Base-by-base conservation (phyloP, 2,113 vertebrate species). In the western clawed frog (Xenopus tropicalis) region DNA sequence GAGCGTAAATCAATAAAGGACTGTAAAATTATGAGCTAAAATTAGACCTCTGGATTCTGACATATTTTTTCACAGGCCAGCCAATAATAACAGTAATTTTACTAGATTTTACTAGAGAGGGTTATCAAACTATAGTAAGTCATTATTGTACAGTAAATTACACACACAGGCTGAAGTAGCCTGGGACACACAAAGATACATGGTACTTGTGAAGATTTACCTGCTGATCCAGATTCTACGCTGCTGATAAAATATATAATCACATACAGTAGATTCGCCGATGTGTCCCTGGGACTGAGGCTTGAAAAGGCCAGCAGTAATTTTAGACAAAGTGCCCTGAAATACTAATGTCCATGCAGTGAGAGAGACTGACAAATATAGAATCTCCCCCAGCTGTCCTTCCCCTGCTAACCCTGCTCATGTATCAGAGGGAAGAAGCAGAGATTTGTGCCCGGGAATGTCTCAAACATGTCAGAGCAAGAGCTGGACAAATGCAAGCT, bases 331-430 rank as follows among this genome's bases (percentile, higher is more conserved):
- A 69, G 71, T 22, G 66, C 81, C 80, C 82, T 73, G 73, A 79
- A 85, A 85, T 65, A 86, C 85, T 82, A 69, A 80, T 80, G 72
- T 80, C 84, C 66, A 68, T 82, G 80, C 81, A 69, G 11, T 84
- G 82, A 85, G 83, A 72, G 78, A 80, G 69, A 83, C 80, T 48
- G 83, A 91, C 88, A 91, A 87, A 95, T 94, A 95, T 96, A 96
- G 92, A 84, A n/a, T n/a, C 54, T 72, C 73, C 61, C 64, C 64
- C 0, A 0, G 83, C 82, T 77, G 80, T 57, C 82, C 79, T 82
- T 82, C 57, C 71, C 51, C 75, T 78, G 72, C 16, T 21, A 23
- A 71, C 69, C 77, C 29, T 37, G 10, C 29, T 37, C 29, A 37
- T 37, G 29, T 70, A 88, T 90, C 86, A 83, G 83, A n/a, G 82